phyloP scores from a whole-genome alignment of 1,140 invertebrate genomes.

The Heliothis virescens region DNA sequence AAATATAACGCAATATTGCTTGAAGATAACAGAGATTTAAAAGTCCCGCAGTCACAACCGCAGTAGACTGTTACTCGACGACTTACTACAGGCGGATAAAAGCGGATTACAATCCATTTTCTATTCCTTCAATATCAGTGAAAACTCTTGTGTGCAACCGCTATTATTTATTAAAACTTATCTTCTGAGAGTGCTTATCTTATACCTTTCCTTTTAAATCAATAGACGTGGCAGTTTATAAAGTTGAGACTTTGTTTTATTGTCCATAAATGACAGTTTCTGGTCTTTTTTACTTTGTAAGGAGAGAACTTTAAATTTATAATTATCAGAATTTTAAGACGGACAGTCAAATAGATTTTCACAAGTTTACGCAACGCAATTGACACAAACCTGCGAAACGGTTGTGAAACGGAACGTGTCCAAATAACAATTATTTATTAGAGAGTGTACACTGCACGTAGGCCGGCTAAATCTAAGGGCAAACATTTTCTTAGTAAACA shows the following conservation, averaged over 20 bases:
- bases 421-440: conserved; percentile 40
- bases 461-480: conserved; percentile 21
- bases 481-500: conserved; percentile 32
- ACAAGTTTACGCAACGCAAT: conserved; percentile 37
- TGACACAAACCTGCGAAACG: conserved; percentile 39
- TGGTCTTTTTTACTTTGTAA: no score
- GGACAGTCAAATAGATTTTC: conserved; percentile 20
- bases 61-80: not conserved
- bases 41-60: not conserved
- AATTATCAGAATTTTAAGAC: not conserved
- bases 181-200: not conserved
- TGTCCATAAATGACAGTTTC: no score
- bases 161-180: conserved; percentile 16
- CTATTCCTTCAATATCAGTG: not conserved
- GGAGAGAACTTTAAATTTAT: no score
- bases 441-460: conserved; percentile 5
- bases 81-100: not conserved
- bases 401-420: conserved; percentile 31
- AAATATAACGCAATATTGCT: not conserved
- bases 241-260: not conserved
- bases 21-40: not conserved
- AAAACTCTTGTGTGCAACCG: not conserved
- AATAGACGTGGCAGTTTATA: not conserved
- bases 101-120: conserved; percentile 1
- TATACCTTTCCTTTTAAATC: not conserved